These are phyloP conservation scores for Nymphicus hollandicus DNA, from an alignment of 2,113 vertebrate species.

Conservation along the genomic window DNA sequence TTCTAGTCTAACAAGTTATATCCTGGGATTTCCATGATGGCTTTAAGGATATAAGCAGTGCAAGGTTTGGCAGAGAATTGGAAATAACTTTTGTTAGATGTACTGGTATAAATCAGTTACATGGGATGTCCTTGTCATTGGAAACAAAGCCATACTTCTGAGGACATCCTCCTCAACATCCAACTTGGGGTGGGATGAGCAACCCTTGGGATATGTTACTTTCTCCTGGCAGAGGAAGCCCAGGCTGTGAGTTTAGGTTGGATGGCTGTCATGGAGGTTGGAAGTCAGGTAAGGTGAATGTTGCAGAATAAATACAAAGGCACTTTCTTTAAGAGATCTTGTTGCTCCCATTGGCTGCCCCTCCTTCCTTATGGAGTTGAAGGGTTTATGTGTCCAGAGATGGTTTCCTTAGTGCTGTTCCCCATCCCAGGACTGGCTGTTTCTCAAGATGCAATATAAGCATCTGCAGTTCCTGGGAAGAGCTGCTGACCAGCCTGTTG, in stretches of 20 bases:
- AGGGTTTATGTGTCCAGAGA: not conserved
- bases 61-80: not conserved
- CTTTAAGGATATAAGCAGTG: not conserved
- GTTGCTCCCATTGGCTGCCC: not conserved
- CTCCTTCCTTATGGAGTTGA: not conserved
- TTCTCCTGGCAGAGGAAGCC: not conserved
- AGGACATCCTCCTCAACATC: not conserved
- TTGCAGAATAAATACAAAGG: not conserved
- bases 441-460: not conserved
- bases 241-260: not conserved
- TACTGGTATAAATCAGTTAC: not conserved
- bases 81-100: not conserved
- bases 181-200: rapidly evolving
- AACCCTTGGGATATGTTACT: not conserved
- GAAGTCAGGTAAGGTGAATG: not conserved
- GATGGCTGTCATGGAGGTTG: not conserved
- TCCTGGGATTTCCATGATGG: not conserved
- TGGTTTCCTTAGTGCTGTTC: not conserved
- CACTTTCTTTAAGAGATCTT: not conserved
- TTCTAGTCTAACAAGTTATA: not conserved
- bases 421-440: not conserved
- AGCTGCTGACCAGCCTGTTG: not conserved
- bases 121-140: not conserved
- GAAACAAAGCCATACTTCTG: not conserved
- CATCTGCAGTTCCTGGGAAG: not conserved